phyloP scores from a whole-genome alignment of 2,113 vertebrate genomes.

The Pluvianellus socialis region DNA sequence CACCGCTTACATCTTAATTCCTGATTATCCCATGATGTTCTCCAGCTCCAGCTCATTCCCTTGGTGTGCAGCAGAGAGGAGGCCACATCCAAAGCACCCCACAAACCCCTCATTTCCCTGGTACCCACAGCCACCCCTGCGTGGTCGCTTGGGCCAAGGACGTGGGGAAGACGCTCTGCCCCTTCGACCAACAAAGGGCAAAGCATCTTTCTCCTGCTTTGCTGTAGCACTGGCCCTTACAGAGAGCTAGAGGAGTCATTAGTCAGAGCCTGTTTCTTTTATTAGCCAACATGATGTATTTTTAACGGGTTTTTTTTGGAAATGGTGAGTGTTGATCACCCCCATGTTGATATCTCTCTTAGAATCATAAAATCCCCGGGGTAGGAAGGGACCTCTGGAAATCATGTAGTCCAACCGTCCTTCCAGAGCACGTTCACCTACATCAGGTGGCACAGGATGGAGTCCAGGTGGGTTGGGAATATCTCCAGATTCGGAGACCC shows the following conservation, averaged over 20 bases:
- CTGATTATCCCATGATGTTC: constrained; percentile 60
- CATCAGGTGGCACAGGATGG: too few species aligned
- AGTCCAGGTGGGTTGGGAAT: too few species aligned
- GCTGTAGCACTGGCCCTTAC: background rate
- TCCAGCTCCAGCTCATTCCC: background rate
- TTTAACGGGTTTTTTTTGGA: background rate
- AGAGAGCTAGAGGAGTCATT: background rate
- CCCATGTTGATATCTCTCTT: background rate
- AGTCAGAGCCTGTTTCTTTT: constrained; percentile 29
- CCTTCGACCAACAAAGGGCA: background rate
- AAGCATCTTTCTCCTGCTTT: background rate
- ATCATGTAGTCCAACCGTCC: too few species aligned
- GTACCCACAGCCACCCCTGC: too few species aligned
- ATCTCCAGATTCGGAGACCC: too few species aligned
- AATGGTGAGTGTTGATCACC: background rate
- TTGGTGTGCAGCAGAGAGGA: background rate
- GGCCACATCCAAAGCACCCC: background rate
- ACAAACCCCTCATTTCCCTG: background rate
- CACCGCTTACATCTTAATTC: constrained; percentile 48
- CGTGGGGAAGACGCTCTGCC: background rate
- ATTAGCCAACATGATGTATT: background rate
- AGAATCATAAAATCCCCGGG: too few species aligned
- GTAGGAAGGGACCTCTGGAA: too few species aligned
- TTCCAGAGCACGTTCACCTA: too few species aligned
- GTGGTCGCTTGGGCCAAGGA: background rate